Evolutionary conservation across 2,797 vertebrate genomes (phyloP).

Genomic region (Otolemur crassicaudatus): DNA sequence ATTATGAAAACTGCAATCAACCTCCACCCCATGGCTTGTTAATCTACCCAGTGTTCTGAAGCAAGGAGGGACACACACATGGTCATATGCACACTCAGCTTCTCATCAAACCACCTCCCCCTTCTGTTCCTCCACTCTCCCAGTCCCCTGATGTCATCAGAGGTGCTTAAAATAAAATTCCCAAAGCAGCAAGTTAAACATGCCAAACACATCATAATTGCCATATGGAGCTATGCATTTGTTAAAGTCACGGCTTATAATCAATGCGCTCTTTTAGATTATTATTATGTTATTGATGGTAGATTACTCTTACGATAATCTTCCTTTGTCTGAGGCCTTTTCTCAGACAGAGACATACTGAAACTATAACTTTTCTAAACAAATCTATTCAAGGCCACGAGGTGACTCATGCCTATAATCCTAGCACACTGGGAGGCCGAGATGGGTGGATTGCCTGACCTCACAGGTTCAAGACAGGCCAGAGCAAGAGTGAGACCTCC

Average conservation of each 20-base stretch:
- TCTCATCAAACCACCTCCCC: background rate
- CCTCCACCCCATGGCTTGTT: background rate
- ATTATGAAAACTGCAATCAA: background rate
- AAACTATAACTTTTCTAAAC: background rate
- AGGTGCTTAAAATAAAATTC: background rate
- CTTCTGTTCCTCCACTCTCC: background rate
- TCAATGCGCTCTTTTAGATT: background rate
- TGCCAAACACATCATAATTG: background rate
- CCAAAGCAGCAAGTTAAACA: background rate
- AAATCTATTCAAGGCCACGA: background rate
- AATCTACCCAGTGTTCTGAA: background rate
- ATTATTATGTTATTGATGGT: background rate
- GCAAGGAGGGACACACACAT: background rate
- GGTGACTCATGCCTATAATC: too few relatives aligned
- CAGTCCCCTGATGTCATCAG: background rate
- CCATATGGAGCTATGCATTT: background rate
- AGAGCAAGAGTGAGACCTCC: too few relatives aligned
- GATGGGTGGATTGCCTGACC: too few relatives aligned
- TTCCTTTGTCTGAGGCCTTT: background rate
- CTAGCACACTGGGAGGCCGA: too few relatives aligned
- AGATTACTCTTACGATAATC: background rate
- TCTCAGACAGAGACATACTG: background rate
- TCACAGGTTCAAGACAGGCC: too few relatives aligned
- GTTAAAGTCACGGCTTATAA: background rate
- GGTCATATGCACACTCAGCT: accelerated